These are phyloP conservation scores for Phoxinus dragarum DNA, from an alignment of 2,797 vertebrate genomes.

Conservation along the genomic window DNA sequence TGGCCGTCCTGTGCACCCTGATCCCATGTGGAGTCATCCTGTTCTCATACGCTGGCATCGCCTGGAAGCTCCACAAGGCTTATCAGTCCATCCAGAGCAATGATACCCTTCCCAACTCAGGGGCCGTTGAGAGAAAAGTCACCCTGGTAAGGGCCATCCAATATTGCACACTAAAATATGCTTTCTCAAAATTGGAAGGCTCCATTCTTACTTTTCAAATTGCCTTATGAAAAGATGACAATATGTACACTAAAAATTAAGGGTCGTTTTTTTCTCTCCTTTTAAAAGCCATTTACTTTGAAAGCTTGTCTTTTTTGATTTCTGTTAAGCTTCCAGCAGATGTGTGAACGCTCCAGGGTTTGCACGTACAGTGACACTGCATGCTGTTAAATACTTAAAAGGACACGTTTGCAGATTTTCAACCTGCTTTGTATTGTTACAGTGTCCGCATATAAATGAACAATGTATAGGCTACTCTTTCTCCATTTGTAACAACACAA, in stretches of 20 bases:
- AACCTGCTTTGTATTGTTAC: not conserved
- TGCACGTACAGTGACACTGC: not conserved
- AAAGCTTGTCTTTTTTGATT: not conserved
- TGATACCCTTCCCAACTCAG: conserved; percentile 60
- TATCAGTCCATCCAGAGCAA: conserved; percentile 70
- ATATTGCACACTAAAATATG: not conserved
- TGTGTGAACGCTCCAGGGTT: conserved; percentile 20
- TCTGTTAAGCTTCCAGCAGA: conserved; percentile 10
- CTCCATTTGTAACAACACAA: not conserved
- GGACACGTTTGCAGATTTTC: not conserved
- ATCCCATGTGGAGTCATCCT: conserved; percentile 70
- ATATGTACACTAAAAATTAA: not conserved
- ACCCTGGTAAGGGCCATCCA: conserved; percentile 64
- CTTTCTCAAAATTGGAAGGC: not conserved
- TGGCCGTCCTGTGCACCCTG: conserved; percentile 69
- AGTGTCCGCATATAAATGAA: not conserved
- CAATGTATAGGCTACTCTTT: not conserved
- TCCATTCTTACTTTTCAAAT: not conserved
- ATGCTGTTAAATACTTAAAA: conserved; percentile 7
- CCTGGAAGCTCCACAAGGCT: conserved; percentile 74
- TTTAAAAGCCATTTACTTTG: not conserved
- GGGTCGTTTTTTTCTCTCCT: too few relatives aligned
- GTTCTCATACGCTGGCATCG: conserved; percentile 71
- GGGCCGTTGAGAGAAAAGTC: conserved; percentile 70
- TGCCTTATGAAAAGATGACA: not conserved